A percentile compares a stretch with the other conserved stretches of the same genome.
Evolutionary conservation across 2,797 vertebrate species (phyloP).

Genomic region (Argya squamiceps): DNA sequence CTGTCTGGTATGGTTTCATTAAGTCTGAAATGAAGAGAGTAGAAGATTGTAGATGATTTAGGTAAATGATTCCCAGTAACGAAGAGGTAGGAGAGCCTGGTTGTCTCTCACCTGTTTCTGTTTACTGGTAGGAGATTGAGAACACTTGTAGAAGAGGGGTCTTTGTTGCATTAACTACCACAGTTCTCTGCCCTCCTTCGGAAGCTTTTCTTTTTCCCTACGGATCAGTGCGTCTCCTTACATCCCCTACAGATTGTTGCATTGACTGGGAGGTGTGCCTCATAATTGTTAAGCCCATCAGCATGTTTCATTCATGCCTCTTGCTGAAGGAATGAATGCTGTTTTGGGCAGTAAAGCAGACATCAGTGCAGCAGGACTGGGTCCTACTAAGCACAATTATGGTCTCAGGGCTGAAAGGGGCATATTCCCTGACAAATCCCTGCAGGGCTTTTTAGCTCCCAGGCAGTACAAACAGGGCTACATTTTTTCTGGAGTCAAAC

Average conservation of each 20-base stretch:
- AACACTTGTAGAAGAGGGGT: neutral
- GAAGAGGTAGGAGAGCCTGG: neutral
- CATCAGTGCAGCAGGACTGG: neutral
- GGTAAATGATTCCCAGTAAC: neutral
- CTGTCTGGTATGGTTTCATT: neutral
- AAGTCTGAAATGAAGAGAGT: neutral
- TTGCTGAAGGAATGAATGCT: neutral
- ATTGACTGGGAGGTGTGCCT: neutral
- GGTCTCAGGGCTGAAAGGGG: neutral
- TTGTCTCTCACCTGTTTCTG: neutral
- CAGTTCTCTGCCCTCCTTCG: neutral
- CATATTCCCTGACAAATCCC: neutral
- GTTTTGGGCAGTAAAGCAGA: neutral
- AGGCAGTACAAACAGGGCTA: neutral
- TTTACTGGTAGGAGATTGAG: neutral
- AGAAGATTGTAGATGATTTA: accelerated
- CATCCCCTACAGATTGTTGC: neutral
- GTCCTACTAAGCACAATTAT: accelerated
- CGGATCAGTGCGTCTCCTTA: neutral
- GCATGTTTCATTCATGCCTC: neutral
- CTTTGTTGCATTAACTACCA: neutral
- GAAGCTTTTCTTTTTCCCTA: neutral
- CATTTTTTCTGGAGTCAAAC: neutral
- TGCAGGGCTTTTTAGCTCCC: neutral
- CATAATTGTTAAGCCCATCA: neutral